Evolutionary conservation across 53 echinoderm and acorn worm genomes (phyloP), one percentile per base, ranked within the genome.

Genomic region (Henricia sp.): DNA sequence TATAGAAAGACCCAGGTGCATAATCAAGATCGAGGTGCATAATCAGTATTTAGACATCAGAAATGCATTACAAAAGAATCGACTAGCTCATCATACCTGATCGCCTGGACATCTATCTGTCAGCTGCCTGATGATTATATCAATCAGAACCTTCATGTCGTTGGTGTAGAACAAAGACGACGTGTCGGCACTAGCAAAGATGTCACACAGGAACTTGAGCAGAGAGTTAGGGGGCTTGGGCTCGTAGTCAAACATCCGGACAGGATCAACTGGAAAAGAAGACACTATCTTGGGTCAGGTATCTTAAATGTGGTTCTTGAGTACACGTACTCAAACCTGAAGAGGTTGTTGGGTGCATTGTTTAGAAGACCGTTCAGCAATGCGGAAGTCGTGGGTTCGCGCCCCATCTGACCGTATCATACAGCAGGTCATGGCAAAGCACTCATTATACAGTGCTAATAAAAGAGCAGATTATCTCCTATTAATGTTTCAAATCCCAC

Each of bases 61-160:
- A 74, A 23, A 19, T 9, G 25, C 34, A 67, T 1, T 0, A 20
- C 5, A 1, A 52, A 50, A 11, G 17, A 19, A 35, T 20, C 14
- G 17, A 66, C 28, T 20, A 51, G 34, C 28, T 17, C n/a, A 16
- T 46, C 87, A 73, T 60, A 97, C 97, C 90, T 83, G 78, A 40
- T 94, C 94, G 0, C 97, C 97, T 1, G 97, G 86, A 25, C 82
- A 56, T 24, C 90, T 70, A 53, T 97, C 97, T 3, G 92, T 94
- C 56, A 97, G 58, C 83, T 94, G 97, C 72, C 97, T 74, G 19
- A 94, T 87, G 20, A 94, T 88, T 71, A 97, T 97, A 34, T 94
- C 97, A 67, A 97, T 94, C 37, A 97, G 63, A 16, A 97, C 97
- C 78, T 85, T 94, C 97, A 97, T 91, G 86, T 97, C 97, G 72